Percentiles rank a stretch among this genome's conserved stretches.
These are phyloP conservation scores for Caenorhabditis zanzibari DNA, from an alignment of 2,888 invertebrate genomes.

Conservation along the genomic window DNA sequence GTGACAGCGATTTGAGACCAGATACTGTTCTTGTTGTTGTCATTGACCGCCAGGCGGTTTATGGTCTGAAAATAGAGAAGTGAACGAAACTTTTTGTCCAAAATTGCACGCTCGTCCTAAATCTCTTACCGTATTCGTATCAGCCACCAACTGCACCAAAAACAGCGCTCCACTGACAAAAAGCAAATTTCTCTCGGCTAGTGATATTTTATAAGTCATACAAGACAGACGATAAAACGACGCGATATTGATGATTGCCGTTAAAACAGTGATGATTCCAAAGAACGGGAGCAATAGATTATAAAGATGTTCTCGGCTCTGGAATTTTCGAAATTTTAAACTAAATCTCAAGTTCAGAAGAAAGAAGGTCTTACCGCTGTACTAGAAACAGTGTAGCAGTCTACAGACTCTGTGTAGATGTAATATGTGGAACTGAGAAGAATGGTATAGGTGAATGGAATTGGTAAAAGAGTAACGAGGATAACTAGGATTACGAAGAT, in stretches of 20 bases:
- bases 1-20: conserved; percentile 46
- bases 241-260: conserved; percentile 39
- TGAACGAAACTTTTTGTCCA: too few relatives aligned
- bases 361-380: conserved; percentile 7
- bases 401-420: conserved; percentile 35
- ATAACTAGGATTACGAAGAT: conserved; percentile 10
- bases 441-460: conserved; percentile 33
- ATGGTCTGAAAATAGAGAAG: conserved; percentile 26
- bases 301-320: conserved; percentile 33
- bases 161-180: conserved; percentile 51
- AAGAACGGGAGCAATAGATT: conserved; percentile 22
- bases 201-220: conserved; percentile 37
- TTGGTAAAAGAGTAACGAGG: conserved; percentile 10
- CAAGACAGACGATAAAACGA: conserved; percentile 40
- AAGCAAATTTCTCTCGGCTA: conserved; percentile 49
- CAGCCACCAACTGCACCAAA: conserved; percentile 47
- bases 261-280: conserved; percentile 8
- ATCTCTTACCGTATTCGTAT: conserved; percentile 39
- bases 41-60: conserved; percentile 46
- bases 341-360: not conserved
- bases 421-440: conserved; percentile 35
- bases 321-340: too few relatives aligned
- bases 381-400: conserved; percentile 43
- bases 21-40: conserved; percentile 30
- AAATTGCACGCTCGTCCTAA: too few relatives aligned